These are phyloP conservation scores for Dryobates pubescens DNA, from an alignment of 2,797 vertebrate genomes.

Conservation along the genomic window DNA sequence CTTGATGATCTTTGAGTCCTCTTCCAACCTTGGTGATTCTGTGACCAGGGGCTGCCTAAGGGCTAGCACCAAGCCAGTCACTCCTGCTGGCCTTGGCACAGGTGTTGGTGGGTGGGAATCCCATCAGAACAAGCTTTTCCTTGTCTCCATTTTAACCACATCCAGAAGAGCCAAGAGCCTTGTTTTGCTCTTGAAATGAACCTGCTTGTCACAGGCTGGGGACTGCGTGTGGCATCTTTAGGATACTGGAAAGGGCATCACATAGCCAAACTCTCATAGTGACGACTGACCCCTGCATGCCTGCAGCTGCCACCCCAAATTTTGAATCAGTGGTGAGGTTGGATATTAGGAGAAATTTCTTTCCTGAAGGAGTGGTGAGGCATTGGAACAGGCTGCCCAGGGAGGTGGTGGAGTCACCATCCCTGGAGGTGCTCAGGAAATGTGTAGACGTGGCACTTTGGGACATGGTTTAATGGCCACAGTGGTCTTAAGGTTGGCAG, in stretches of 20 bases:
- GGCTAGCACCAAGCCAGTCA: neutral
- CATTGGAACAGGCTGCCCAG: too few species aligned
- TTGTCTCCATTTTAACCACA: neutral
- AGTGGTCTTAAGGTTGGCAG: too few species aligned
- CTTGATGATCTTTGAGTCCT: too few species aligned
- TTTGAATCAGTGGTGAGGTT: neutral
- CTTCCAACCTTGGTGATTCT: too few species aligned
- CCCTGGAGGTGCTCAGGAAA: too few species aligned
- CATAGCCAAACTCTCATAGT: neutral
- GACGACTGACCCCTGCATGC: neutral
- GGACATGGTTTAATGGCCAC: too few species aligned
- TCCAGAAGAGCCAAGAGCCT: neutral
- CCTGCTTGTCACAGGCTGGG: neutral
- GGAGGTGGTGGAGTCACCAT: too few species aligned
- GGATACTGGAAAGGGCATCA: neutral
- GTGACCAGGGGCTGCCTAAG: neutral
- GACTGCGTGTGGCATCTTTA: neutral
- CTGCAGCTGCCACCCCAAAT: accelerated
- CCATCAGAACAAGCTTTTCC: neutral
- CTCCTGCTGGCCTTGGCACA: neutral
- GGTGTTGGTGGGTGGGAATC: neutral
- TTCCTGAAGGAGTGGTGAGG: too few species aligned
- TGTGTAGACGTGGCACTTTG: too few species aligned
- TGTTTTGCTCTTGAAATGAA: neutral
- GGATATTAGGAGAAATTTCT: too few species aligned